phyloP scores from a whole-genome alignment of 2,797 vertebrate species.

The Petrocephalus sullivani region DNA sequence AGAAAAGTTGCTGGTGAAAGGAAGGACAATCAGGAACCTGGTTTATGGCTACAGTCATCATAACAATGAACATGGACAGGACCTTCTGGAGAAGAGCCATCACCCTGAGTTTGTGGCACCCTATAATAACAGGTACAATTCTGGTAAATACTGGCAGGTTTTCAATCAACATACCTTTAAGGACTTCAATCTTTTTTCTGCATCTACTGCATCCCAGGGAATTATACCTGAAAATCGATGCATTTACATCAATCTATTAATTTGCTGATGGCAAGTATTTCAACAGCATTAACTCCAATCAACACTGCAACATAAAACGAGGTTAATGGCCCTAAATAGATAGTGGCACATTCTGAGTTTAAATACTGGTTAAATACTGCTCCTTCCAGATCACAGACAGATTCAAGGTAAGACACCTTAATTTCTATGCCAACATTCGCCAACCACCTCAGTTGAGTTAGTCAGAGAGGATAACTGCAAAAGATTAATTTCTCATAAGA shows the following conservation, averaged over 20 bases:
- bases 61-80: background rate
- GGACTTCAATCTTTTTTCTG: slow-evolving; percentile 13
- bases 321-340: background rate
- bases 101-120: background rate
- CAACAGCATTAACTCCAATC: background rate
- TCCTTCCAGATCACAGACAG: background rate
- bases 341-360: background rate
- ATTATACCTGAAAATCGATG: slow-evolving; percentile 8
- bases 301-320: background rate
- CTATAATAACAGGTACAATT: background rate
- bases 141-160: background rate
- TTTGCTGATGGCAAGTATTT: background rate
- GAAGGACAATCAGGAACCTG: background rate
- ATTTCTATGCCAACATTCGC: background rate
- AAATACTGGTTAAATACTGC: background rate
- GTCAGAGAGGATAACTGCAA: background rate
- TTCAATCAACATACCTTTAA: slow-evolving; percentile 25
- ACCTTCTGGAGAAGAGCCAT: background rate
- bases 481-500: background rate
- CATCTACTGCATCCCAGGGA: slow-evolving; percentile 12
- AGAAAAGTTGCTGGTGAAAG: background rate
- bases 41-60: background rate
- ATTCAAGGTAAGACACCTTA: background rate
- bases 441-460: background rate
- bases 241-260: background rate